Conservation (phyloP, 2,797 vertebrate genomes). For the Liasis olivaceus region DNA sequence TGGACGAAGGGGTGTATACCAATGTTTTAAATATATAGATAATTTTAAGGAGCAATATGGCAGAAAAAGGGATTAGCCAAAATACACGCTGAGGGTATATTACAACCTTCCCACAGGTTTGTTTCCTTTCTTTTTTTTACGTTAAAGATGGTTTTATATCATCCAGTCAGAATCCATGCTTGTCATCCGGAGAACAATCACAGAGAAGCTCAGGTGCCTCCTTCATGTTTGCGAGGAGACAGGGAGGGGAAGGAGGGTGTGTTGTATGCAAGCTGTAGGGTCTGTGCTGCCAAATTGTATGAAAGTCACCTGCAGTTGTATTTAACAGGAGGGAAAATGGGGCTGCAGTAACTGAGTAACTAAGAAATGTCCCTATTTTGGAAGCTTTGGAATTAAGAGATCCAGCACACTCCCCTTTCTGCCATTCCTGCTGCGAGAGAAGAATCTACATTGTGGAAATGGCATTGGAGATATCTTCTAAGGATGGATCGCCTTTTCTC, state of each 20-base stretch:
- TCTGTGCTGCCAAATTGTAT: background rate
- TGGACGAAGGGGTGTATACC: background rate
- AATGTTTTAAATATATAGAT: background rate
- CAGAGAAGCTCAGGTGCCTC: background rate
- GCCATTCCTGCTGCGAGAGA: background rate
- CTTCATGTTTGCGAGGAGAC: background rate
- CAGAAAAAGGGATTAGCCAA: background rate
- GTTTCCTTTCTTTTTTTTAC: background rate
- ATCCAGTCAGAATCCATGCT: background rate
- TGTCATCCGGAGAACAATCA: background rate
- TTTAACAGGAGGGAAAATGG: background rate
- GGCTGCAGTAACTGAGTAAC: background rate
- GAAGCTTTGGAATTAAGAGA: background rate
- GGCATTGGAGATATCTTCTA: background rate
- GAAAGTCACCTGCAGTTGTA: background rate
- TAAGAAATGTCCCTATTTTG: background rate
- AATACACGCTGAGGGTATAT: background rate
- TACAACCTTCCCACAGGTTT: background rate
- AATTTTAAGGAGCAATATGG: background rate
- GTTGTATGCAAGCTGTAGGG: background rate
- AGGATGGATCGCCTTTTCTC: background rate
- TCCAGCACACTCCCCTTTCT: background rate
- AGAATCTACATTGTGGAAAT: background rate
- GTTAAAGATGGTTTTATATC: background rate
- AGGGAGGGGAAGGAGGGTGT: background rate